Conservation (phyloP, 2,113 vertebrate species). For the Sebastes fasciatus region DNA sequence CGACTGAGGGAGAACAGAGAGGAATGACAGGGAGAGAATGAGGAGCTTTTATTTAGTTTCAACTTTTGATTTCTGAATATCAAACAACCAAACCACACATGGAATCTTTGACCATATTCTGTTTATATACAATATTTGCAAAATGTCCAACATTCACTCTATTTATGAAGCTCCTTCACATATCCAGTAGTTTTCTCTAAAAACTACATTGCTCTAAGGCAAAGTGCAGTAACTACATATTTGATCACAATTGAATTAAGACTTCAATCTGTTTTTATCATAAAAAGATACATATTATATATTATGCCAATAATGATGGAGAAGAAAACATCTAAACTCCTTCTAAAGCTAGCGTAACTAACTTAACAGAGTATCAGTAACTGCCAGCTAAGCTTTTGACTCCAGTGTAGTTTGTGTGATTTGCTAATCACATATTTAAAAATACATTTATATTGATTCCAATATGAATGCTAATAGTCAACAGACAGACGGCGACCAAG, state of each 20-base stretch:
- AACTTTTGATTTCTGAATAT: not conserved
- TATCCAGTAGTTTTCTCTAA: not conserved
- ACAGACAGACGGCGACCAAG: not conserved
- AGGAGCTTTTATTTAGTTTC: not conserved
- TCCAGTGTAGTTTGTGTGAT: not conserved
- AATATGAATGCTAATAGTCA: not conserved
- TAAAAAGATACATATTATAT: too few species aligned
- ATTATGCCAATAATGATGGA: not conserved
- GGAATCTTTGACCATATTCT: not conserved
- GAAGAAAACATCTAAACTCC: not conserved
- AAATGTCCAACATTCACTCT: not conserved
- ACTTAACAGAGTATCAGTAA: not conserved
- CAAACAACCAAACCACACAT: conserved; percentile 9
- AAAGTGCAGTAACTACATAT: not conserved
- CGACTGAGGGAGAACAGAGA: not conserved
- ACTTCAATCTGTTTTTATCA: not conserved
- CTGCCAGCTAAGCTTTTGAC: not conserved
- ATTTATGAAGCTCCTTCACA: not conserved
- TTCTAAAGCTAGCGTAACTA: not conserved
- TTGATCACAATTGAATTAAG: not conserved
- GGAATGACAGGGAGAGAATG: not conserved
- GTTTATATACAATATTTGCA: not conserved
- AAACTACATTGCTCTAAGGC: not conserved
- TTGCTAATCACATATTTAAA: not conserved
- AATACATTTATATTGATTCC: not conserved